Evolutionary conservation across 2,888 invertebrate species (phyloP).

Genomic region (Allygus modestus): DNA sequence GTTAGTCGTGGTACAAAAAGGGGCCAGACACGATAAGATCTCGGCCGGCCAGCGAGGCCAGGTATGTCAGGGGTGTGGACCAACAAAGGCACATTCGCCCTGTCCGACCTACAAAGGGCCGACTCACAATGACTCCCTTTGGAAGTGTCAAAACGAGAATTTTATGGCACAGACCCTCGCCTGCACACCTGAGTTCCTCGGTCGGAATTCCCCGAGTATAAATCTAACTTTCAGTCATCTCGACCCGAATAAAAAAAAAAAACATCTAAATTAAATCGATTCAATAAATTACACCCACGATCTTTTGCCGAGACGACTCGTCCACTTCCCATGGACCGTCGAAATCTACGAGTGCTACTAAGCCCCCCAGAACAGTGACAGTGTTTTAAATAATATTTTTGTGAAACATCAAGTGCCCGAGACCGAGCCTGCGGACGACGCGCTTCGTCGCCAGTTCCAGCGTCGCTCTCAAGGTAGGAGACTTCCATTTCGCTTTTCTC

Average conservation of each 20-base stretch:
- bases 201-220: conserved; percentile 46
- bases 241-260: neutral
- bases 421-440: conserved; percentile 10
- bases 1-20: conserved; percentile 53
- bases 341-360: conserved; percentile 17
- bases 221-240: conserved; percentile 38
- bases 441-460: neutral
- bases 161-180: conserved; percentile 56
- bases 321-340: neutral
- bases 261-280: neutral
- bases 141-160: conserved; percentile 61
- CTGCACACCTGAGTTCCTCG: conserved; percentile 54
- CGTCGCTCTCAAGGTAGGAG: conserved; percentile 51
- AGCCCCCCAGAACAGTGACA: conserved; percentile 44
- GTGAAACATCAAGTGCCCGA: conserved; percentile 46
- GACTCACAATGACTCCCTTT: conserved; percentile 59
- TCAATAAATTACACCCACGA: conserved; percentile 12
- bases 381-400: conserved; percentile 22
- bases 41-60: conserved; percentile 34
- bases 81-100: conserved; percentile 50
- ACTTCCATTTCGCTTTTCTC: conserved; percentile 40
- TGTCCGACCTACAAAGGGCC: conserved; percentile 59
- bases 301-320: neutral
- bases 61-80: conserved; percentile 31
- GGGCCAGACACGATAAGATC: conserved; percentile 58